These are phyloP conservation scores for Tragelaphus strepsiceros DNA, from an alignment of 2,113 vertebrate species.

Conservation along the genomic window DNA sequence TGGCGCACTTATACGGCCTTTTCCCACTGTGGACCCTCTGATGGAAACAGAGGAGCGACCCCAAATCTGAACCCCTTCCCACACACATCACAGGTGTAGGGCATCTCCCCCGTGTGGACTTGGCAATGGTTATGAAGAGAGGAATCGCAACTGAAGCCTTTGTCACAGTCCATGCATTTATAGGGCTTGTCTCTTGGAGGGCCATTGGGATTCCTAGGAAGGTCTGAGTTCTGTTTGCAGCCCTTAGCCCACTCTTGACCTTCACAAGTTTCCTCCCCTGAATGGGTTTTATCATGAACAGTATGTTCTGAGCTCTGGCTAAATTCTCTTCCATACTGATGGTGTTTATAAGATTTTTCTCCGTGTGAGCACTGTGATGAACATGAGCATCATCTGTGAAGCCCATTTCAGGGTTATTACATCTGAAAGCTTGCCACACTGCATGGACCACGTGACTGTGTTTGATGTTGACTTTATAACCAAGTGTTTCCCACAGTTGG, in stretches of 20 bases:
- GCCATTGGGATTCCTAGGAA: not conserved
- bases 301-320: not conserved
- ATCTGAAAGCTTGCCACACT: not conserved
- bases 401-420: not conserved
- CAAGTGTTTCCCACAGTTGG: not conserved
- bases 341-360: not conserved
- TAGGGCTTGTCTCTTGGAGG: constrained; percentile 35
- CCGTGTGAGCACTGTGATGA: not conserved
- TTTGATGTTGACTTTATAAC: not conserved
- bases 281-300: not conserved
- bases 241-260: not conserved
- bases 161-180: not conserved
- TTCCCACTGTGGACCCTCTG: constrained; percentile 8
- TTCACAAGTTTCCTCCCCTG: not conserved
- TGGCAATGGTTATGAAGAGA: not conserved
- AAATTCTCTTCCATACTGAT: not conserved
- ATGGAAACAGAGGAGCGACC: not conserved
- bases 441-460: accelerated
- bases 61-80: constrained; percentile 16
- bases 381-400: not conserved
- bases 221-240: not conserved
- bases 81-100: not conserved
- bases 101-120: not conserved
- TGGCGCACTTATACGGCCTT: constrained; percentile 4
- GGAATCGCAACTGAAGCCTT: not conserved